Base-by-base conservation (phyloP, 2,113 vertebrate genomes). In the Siniperca knerii region DNA sequence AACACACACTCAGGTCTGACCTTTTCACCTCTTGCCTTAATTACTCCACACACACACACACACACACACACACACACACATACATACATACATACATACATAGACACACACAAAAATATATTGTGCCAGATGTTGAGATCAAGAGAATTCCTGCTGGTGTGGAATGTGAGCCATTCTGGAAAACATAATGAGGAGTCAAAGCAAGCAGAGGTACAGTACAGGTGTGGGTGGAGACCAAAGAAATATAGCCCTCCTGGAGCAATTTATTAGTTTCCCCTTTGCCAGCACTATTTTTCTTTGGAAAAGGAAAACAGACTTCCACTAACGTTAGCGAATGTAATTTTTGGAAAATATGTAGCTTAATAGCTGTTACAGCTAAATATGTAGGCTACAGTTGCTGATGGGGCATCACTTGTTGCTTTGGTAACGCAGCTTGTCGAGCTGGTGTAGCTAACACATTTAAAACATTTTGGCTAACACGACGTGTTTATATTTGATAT, bases 71-170 rank as follows among this genome's bases (percentile, higher is more conserved):
- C 80, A 86, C 80, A 81, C 25, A 25, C 25, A 25, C 25, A 77
- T 42, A 71, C 42, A 40, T n/a, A n/a, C n/a, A n/a, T n/a, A n/a
- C 25, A 29, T 2, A 29, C 29, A 29, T 29, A 29, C 29, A 29
- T 29, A 29, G 29, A 25, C 48, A 25, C 42, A 61, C 20, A 52
- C 4, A 60, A 40, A 82, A 6, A 25, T 50, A 82, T 73, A 80
- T 83, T 86, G 48, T 57, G 85, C 87, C 94, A 88, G 89, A 94
- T 92, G 89, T 94, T 81, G 61, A 91, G 92, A 85, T 94, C 91
- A 89, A 92, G 92, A 73, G 76, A 81, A 83, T 83, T 81, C 93
- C 93, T 92, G 84, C 84, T 68, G 84, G 79, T 86, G 79, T 79
- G 87, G 91, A 96, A 84, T 90, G 91, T 16, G 16, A 92, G 85